Base-by-base conservation (phyloP, 2,888 invertebrate genomes). In the Eilema depressum region DNA sequence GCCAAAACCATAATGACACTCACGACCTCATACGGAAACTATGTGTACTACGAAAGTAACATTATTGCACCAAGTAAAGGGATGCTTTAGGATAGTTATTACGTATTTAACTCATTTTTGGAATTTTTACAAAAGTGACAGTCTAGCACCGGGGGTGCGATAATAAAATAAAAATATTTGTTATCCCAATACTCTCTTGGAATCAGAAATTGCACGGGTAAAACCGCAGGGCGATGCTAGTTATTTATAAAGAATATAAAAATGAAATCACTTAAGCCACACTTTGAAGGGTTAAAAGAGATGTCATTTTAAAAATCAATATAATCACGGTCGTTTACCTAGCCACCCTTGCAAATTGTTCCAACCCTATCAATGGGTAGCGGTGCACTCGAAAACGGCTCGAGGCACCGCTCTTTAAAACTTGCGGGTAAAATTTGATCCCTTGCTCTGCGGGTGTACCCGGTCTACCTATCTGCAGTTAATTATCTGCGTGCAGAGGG, bases 401-500 rank as follows among this genome's bases (percentile, higher is more conserved):
- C 85, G 81, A 83, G 89, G 88, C 86, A 85, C 85, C 86, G 88
- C 90, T 91, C 88, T 93, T 92, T 90, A 93, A 94, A 92, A 92
- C 90, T 91, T 88, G 90, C 89, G 90, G 91, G 89, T 91, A 92
- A 92, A 93, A 91, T 92, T 93, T 92, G 91, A 92, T 92, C 90
- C 88, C 88, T 88, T 84, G 84, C 85, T 74, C 70, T 70, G 57
- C 66, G 89, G 86, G 87, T 85, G 89, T 89, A 88, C 89, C 89
- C 74, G 86, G 89, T 84, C 90, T 90, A 91, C 91, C 90, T 94
- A 93, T 93, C 93, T 94, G 92, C 92, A 94, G 94, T 95, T 95
- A 94, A 94, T 94, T 95, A 94, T 93, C 94, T 92, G 83, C 82
- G 87, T 87, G 89, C 79, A 80, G 87, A 91, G 93, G 92, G 90